Base-by-base conservation (phyloP, 2,797 vertebrate species). In the Silurus aristotelis region DNA sequence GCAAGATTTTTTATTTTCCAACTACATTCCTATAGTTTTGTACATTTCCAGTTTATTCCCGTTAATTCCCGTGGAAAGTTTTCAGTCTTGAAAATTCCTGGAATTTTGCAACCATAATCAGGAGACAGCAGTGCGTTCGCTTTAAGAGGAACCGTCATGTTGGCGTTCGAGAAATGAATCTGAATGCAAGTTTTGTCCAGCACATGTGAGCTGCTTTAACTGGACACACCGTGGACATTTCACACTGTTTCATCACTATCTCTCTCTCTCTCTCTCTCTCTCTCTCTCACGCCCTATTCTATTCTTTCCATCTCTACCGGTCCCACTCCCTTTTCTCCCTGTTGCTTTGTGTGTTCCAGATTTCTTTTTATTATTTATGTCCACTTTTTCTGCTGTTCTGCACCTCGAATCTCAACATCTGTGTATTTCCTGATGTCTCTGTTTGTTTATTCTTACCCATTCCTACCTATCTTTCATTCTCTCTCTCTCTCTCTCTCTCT, bases 221-320 rank as follows among this genome's bases (percentile, higher is more conserved):
- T 78, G 77, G 77, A 64, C 75, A 48, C 19, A 61, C 43, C 83
- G 17, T 25, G 27, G 73, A 70, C 52, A 79, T 84, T 71, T 79
- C 75, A 71, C 27, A 48, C 3, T 0, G 20, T 84, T 79, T 70
- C 75, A 68, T 84, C 83, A 68, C 64, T 20, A 19, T 0, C 25
- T 31, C 25, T 1, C 46, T 73, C 48, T 25, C 61, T 46, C 83
- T 55, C 25, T 25, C 68, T 25, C 55, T 10, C 58, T 5, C 14
- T 27, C 20, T 46, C 19, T 46, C 10, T 12, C 19, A 52, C 6
- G 10, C 48, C 48, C 48, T 52, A 7, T n/a, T 19, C 1, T 20
- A 0, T 0, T 72, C 43, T 52, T 13, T 6, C 70, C n/a, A 0
- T 72, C 46, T 48, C 5, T 5, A 14, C 13, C 2, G 20, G 5